Evolutionary conservation across 2,888 invertebrate species (phyloP), one percentile per base, ranked within the genome.

Genomic region (Cataglyphis albicans): DNA sequence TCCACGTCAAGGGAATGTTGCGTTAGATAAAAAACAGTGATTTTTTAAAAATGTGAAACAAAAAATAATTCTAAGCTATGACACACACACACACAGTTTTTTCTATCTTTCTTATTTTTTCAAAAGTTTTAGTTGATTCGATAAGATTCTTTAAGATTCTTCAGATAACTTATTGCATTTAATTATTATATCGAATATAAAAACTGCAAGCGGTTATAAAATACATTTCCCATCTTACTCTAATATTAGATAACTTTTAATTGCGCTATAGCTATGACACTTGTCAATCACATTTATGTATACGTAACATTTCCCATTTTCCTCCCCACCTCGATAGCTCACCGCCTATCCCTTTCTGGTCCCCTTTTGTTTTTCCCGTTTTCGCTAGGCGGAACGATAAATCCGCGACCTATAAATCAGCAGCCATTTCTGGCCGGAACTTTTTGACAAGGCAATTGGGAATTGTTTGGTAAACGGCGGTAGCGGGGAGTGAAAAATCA

Each of bases 391-490:
- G 90, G 52, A 10, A 82, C 86, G 87, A 90, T 91, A 91, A 92
- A 92, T 92, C 89, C 90, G 86, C 88, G 88, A 84, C 88, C 89
- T 85, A 91, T 93, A 92, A 93, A 93, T 93, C 93, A 93, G 91
- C 88, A 83, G 88, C 88, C 91, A 92, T 92, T 93, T 93, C 93
- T 92, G 91, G 90, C 91, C 91, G 89, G 89, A 93, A 93, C 93
- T 93, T 93, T 92, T 93, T 93, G 93, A 93, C 93, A 93, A 91
- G 92, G 90, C 93, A 92, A 93, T 93, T 93, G 93, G 93, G 93
- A 93, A 93, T 93, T 92, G 92, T 92, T 92, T 92, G 92, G 91
- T 93, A 93, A 93, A 93, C 92, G 91, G 92, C 87, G 84, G 82
- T 87, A 55, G 85, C 87, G 86, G 87, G 80, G 83, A 76, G 80